These are phyloP conservation scores for Acronicta leporina DNA, from an alignment of 2,888 invertebrate genomes.

Conservation along the genomic window DNA sequence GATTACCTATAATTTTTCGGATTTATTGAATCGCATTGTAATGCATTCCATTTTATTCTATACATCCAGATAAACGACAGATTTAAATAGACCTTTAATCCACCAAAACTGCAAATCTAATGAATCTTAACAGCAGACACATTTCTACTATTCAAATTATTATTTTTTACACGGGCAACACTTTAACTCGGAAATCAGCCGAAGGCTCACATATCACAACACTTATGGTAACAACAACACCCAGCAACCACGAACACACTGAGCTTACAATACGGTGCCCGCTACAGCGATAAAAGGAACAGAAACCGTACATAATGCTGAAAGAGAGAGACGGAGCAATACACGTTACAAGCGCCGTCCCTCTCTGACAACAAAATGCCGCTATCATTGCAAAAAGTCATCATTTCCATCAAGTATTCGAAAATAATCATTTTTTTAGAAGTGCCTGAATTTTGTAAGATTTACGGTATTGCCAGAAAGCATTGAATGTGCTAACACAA, in stretches of 20 bases:
- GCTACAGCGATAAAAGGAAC: constrained; percentile 28
- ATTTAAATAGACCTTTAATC: too few relatives aligned
- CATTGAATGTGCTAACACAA: too few relatives aligned
- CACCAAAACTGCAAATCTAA: too few relatives aligned
- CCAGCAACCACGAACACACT: constrained; percentile 37
- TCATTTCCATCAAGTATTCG: background rate
- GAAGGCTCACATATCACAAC: constrained; percentile 44
- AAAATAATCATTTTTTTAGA: too few relatives aligned
- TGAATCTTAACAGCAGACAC: too few relatives aligned
- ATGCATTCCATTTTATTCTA: too few relatives aligned
- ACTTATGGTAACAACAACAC: constrained; percentile 42
- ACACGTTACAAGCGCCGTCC: background rate
- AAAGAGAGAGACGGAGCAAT: background rate
- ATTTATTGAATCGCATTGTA: too few relatives aligned
- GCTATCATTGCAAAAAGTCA: background rate
- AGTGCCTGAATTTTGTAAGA: too few relatives aligned
- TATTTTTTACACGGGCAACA: constrained; percentile 11
- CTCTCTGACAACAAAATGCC: background rate
- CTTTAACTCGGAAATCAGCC: constrained; percentile 10
- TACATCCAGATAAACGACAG: too few relatives aligned
- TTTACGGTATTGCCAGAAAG: too few relatives aligned
- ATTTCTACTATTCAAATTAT: too few relatives aligned
- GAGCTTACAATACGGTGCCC: constrained; percentile 42
- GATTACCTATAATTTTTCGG: too few relatives aligned
- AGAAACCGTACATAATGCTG: background rate